phyloP scores from a whole-genome alignment of 2,113 vertebrate species.

The Tragelaphus imberbis region DNA sequence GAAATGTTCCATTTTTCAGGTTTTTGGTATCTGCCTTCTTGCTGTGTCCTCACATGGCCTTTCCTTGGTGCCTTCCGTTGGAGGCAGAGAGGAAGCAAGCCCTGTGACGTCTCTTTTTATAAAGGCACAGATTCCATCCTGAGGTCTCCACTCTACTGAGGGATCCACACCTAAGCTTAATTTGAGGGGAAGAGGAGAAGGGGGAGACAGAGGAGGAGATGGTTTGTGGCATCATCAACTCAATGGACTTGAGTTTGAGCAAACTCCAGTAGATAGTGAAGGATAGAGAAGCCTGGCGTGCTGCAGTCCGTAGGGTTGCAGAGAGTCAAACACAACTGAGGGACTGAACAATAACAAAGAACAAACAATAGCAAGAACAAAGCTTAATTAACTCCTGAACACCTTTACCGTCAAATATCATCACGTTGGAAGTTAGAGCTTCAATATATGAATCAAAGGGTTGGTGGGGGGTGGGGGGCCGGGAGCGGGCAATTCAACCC shows the following conservation, averaged over 20 bases:
- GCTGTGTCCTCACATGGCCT: neutral
- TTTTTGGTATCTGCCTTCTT: neutral
- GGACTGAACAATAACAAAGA: neutral
- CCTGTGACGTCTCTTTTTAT: neutral
- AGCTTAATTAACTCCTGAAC: neutral
- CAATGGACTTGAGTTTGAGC: neutral
- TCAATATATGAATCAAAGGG: neutral
- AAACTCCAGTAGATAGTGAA: neutral
- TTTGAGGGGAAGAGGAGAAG: neutral
- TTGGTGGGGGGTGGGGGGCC: too few species aligned
- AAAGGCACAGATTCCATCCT: neutral
- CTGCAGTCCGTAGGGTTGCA: neutral
- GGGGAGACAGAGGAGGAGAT: neutral
- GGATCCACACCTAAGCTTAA: neutral
- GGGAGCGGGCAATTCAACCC: neutral
- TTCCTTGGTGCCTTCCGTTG: neutral
- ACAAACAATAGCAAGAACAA: neutral
- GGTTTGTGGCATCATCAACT: neutral
- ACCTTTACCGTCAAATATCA: neutral
- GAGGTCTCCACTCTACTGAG: neutral
- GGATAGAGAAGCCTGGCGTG: neutral
- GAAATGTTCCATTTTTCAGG: neutral
- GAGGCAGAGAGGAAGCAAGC: neutral
- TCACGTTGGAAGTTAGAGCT: neutral
- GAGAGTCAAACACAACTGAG: neutral